Conservation (phyloP, 2,888 invertebrate species). For the Harpalus rubripes region DNA sequence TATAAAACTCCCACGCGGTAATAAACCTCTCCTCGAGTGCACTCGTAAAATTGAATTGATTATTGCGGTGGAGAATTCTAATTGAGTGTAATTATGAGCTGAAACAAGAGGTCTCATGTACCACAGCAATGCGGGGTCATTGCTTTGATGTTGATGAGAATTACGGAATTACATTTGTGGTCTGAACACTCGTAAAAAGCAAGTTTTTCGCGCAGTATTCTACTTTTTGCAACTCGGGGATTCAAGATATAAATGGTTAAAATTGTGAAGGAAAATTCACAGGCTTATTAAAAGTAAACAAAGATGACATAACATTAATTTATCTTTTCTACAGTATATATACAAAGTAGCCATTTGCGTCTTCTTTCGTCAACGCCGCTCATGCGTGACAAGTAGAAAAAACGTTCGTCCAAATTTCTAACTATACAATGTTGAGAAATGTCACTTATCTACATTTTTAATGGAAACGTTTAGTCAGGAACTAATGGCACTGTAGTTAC, state of each 20-base stretch:
- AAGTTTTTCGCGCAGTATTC: conserved; percentile 23
- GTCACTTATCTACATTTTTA: too few relatives aligned
- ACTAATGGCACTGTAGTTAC: too few relatives aligned
- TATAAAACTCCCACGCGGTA: conserved; percentile 47
- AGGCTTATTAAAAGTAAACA: background rate
- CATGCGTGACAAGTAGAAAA: too few relatives aligned
- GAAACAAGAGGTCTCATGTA: conserved; percentile 51
- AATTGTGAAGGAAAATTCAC: background rate
- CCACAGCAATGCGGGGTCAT: conserved; percentile 20
- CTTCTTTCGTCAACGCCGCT: too few relatives aligned
- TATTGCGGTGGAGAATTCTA: conserved; percentile 42
- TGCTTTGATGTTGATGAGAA: conserved; percentile 53
- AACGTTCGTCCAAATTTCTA: too few relatives aligned
- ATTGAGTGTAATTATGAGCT: conserved; percentile 55
- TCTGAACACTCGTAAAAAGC: conserved; percentile 8
- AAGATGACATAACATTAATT: background rate
- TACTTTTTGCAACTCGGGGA: background rate
- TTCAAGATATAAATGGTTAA: background rate
- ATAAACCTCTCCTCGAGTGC: conserved; percentile 38
- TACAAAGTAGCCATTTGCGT: too few relatives aligned
- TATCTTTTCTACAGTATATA: too few relatives aligned
- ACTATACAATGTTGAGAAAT: too few relatives aligned
- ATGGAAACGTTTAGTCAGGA: too few relatives aligned
- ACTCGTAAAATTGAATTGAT: conserved; percentile 59
- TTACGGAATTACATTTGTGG: conserved; percentile 51